Percentiles rank a stretch among this genome's conserved stretches.
Conservation (phyloP, 2,113 vertebrate species). For the Poecile atricapillus region DNA sequence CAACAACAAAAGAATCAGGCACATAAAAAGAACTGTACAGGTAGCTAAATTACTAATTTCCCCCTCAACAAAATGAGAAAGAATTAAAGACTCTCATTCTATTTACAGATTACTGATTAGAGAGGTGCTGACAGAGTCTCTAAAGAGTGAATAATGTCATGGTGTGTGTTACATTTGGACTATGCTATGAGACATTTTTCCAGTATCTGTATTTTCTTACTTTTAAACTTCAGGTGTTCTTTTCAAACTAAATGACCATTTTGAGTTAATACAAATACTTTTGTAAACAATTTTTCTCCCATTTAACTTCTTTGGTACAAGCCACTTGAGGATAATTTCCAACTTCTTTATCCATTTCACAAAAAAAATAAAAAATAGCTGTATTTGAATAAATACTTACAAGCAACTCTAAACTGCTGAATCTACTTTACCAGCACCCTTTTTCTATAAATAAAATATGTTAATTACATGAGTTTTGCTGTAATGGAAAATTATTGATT, state of each 20-base stretch:
- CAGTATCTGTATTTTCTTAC: background rate
- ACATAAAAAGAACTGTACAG: background rate
- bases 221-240: background rate
- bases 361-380: background rate
- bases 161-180: background rate
- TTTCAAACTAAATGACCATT: background rate
- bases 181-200: background rate
- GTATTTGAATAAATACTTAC: background rate
- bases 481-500: constrained; percentile 8
- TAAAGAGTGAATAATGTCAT: background rate
- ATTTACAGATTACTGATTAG: constrained; percentile 6
- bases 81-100: background rate
- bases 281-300: background rate
- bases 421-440: background rate
- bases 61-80: background rate
- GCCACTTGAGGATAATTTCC: background rate
- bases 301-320: background rate
- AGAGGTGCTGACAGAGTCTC: constrained; percentile 5
- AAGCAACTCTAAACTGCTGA: background rate
- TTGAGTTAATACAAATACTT: background rate
- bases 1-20: background rate
- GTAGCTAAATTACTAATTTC: background rate
- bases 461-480: background rate
- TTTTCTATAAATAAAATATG: constrained; percentile 11
- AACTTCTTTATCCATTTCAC: background rate